Evolutionary conservation across 1,140 invertebrate species (phyloP), one percentile per base, ranked within the genome.

Genomic region (Zaprionus ornatus): DNA sequence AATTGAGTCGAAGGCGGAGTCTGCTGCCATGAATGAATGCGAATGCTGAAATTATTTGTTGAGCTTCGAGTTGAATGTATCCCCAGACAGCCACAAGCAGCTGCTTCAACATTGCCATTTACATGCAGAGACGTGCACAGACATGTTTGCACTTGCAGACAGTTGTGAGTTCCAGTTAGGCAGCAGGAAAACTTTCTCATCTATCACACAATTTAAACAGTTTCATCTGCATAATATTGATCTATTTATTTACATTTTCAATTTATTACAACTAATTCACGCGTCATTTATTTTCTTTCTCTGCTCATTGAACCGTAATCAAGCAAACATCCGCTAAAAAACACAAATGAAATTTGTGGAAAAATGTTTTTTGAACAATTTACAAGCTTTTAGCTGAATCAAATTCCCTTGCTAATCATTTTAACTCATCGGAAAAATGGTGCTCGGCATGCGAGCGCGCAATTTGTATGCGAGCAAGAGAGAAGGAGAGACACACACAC

Each of bases 361-460:
- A 32, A 27, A 35, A 57, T 37, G n/a, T 35, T 32, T 57, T 1
- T 57, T 0, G 0, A 23, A 35, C 37, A 66, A 74, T 74, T 69
- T 63, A 45, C 15, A 74, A 62, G 72, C 57, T 74, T 74, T 74
- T 74, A 70, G 65, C 35, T 50, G 23, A 62, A 48, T 59, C 29
- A 57, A 74, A 70, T 63, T 74, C 60, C 67, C 52, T 27, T 52
- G 59, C 54, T 75, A 75, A 75, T 70, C 73, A 63, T 56, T 74
- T 69, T 74, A 55, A 19, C 64, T 27, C 15, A 27, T 21, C 48
- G 23, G 42, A 17, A 62, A 70, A 71, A 59, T 64, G 35, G 7
- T 52, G 21, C 35, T 52, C 12, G 42, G 23, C 73, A 71, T 75
- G 73, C 73, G 42, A 71, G 54, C 32, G 25, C n/a, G 60, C 35